A percentile compares a stretch with the other conserved stretches of the same genome.
These are phyloP conservation scores for Emydura subglobosa DNA, from an alignment of 2,113 vertebrate genomes.

Conservation along the genomic window DNA sequence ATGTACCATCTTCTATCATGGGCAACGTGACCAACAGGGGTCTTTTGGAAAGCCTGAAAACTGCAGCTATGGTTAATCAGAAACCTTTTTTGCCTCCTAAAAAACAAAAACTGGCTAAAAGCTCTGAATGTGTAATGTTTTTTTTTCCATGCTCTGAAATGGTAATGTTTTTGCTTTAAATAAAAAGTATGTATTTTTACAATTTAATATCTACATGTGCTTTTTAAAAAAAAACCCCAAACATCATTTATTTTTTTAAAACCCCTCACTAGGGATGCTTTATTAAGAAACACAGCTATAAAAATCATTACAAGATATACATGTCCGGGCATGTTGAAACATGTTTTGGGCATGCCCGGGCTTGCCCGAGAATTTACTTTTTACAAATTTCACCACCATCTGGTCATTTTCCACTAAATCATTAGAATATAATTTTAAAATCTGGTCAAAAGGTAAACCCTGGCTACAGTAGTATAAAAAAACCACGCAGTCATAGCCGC, in stretches of 20 bases:
- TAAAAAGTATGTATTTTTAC: too few species aligned
- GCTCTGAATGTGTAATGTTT: not conserved
- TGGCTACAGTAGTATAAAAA: not conserved
- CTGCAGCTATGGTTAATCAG: not conserved
- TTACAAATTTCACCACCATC: not conserved
- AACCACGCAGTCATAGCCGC: too few species aligned
- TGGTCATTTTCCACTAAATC: not conserved
- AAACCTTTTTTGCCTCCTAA: not conserved
- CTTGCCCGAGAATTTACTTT: accelerated
- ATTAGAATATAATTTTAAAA: not conserved
- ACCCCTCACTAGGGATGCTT: not conserved
- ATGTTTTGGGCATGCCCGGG: too few species aligned
- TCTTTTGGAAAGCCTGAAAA: not conserved
- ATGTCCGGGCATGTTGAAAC: too few species aligned
- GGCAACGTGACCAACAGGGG: not conserved
- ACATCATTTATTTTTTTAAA: too few species aligned
- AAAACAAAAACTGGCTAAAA: not conserved
- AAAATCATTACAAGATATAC: not conserved
- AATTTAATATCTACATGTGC: too few species aligned
- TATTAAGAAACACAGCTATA: not conserved
- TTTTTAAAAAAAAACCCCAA: not conserved
- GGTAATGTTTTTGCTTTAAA: not conserved
- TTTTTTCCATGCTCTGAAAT: not conserved
- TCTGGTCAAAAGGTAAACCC: not conserved
- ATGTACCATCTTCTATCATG: not conserved